Evolutionary conservation across 2,797 vertebrate species (phyloP), one percentile per base, ranked within the genome.

Genomic region (Protonibea diacanthus): DNA sequence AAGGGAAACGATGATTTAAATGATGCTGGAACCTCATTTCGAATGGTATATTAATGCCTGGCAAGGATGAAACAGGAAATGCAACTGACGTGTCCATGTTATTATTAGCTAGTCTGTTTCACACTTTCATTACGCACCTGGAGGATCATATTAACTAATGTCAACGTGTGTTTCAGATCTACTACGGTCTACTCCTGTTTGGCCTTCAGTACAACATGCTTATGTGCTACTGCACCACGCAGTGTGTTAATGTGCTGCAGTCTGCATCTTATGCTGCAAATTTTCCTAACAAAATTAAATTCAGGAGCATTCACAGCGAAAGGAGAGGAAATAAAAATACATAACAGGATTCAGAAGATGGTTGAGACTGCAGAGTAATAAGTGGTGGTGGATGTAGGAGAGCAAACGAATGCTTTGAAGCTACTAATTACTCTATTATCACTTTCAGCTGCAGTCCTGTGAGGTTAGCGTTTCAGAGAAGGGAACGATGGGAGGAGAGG

Each of bases 361-460:
- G 71, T 78, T 58, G 38, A 79, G 66, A 68, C 55, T 72, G 71
- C 74, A 71, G 74, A 69, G 76, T 71, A 76, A 81, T 78, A 60
- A 88, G 75, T 6, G 63, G 11, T 59, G 33, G 38, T 79, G 77
- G 76, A 82, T 75, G 75, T 68, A 73, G n/a, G 13, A 78, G 51
- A 67, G 75, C 63, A 82, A 81, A 87, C 23, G 5, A 82, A 84
- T 18, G 75, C 86, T 90, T 92, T 89, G 83, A 89, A 90, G 82
- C 80, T 74, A 55, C 76, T 90, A 91, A 91, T 91, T 88, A 83
- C 75, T 83, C 69, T 27, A 81, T 86, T 83, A 87, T 78, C 85
- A 81, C 62, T 10, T 84, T 86, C 57, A 61, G 71, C 74, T 77
- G 75, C 81, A 84, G 74, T 87, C 78, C 74, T 72, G 42, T 40